Evolutionary conservation across 2,888 invertebrate genomes (phyloP), one percentile per base, ranked within the genome.

Genomic region (Noctua comes): DNA sequence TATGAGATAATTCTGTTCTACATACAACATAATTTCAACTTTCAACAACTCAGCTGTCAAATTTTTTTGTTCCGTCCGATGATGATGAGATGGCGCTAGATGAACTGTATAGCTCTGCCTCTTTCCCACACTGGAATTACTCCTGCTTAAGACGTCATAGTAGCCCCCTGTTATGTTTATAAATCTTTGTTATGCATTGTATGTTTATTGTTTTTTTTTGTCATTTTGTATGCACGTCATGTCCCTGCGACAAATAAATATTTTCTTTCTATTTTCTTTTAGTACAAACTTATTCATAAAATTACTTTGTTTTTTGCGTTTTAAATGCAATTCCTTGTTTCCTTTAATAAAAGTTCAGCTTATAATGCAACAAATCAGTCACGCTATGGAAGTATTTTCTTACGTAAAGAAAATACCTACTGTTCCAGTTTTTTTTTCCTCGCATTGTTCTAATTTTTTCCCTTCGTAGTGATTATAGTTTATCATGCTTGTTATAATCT

Each of bases 391-490:
- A 76, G 24, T 51, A 68, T 77, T 65, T 73, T 57, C 64, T 40
- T 69, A 27, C 27, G 57, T 36, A 73, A 36, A 77, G 40, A 68
- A 65, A 74, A 74, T 79, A 69, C n/a, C n/a, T n/a, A n/a, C 51
- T 43, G 69, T 82, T 75, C 24, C 27, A 68, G 69, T 21, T 74
- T 77, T 72, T 80, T 79, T 18, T n/a, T 71, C 57, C 54, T 40
- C 27, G 40, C 51, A 75, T 76, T 84, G 80, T 77, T 64, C 73
- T 36, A 54, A 24, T 54, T 21, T 21, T 64, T 72, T 66, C 40
- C 40, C 66, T 84, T 79, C 76, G 74, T 66, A 72, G 46, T 43
- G 1, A 54, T 10, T n/a, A 16, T 31, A 40, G 13, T 40, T 70
- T 48, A 10, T 36, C 36, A 64, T 73, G 48, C 54, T 73, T 77